Evolutionary conservation across 2,888 invertebrate species (phyloP), one percentile per base, ranked within the genome.

Genomic region (Biston stratarius): DNA sequence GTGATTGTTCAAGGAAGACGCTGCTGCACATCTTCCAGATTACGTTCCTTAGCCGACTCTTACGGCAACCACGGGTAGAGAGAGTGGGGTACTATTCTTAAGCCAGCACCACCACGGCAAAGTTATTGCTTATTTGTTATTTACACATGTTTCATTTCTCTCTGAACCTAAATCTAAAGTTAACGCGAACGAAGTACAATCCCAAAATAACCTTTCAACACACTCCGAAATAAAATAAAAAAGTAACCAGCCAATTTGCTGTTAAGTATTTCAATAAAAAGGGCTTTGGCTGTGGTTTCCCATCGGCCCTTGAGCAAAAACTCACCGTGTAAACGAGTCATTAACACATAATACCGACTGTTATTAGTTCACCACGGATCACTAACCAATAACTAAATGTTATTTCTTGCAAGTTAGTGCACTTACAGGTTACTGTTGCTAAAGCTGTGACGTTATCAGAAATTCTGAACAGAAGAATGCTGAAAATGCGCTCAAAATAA

Each of bases 281-380:
- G 14, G 2, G 14, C 61, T 66, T 34, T 57, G 51, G 61, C 56
- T 49, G 40, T 40, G 45, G 15, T 66, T 67, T 62, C 67, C 59
- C 67, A 59, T 62, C 67, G 40, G 47, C 42, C 58, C 48, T 42
- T 49, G 48, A 55, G 48, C 62, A 67, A 67, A 62, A 67, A 53
- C 58, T 67, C 58, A 58, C 62, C 62, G 62, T 67, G 62, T 67
- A 67, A 67, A 55, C 44, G 63, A 5, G 9, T 49, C 67, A 67
- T 67, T 67, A 67, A 55, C 67, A 63, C 63, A 67, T 63, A 67
- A 67, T 67, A 45, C 59, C 15, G n/a, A 48, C 63, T 33, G 60
- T 48, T 49, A 49, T 61, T 59, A 56, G 67, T 63, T 67, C 67
- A 67, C 63, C 60, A 33, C 44, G 62, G 67, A 60, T 67, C 67